These are phyloP conservation scores for Drosophila sproati DNA, from an alignment of 1,140 invertebrate species.

Conservation along the genomic window DNA sequence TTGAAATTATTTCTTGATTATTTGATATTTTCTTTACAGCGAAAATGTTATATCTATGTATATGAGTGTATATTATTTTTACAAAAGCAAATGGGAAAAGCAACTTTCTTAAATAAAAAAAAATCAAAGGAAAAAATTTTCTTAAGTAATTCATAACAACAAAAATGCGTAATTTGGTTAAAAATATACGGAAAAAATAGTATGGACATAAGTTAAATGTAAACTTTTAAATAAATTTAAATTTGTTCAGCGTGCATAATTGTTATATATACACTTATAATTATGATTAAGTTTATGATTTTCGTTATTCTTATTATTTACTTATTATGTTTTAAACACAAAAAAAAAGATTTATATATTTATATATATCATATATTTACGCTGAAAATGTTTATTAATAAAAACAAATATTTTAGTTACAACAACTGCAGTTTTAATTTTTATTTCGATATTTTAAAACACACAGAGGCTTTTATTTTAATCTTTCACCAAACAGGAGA, in stretches of 20 bases:
- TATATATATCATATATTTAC: conserved; percentile 65
- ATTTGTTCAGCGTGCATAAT: conserved; percentile 79
- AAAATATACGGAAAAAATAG: conserved; percentile 33
- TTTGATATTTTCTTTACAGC: conserved; percentile 40
- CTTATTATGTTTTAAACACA: conserved; percentile 79
- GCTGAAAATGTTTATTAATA: conserved; percentile 80
- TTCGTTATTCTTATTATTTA: conserved; percentile 80
- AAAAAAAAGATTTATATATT: conserved; percentile 55
- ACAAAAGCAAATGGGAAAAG: conserved; percentile 11
- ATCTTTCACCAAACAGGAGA: conserved; percentile 21
- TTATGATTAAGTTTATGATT: conserved; percentile 74
- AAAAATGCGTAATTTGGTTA: conserved; percentile 52
- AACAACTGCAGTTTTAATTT: conserved; percentile 44
- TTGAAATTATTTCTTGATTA: conserved; percentile 12
- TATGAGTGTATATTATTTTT: conserved; percentile 28
- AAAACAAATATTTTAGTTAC: conserved; percentile 78
- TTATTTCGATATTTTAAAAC: conserved; percentile 29
- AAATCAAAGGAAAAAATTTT: conserved; percentile 52
- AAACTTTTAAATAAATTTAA: conserved; percentile 51
- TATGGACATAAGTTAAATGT: conserved; percentile 27
- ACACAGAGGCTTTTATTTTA: conserved; percentile 62
- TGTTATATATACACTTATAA: conserved; percentile 73
- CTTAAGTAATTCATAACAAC: conserved; percentile 57
- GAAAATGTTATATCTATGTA: conserved; percentile 39
- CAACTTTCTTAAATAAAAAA: conserved; percentile 15